Base-by-base conservation (phyloP, 2,888 invertebrate genomes). In the Hemaris fuciformis region DNA sequence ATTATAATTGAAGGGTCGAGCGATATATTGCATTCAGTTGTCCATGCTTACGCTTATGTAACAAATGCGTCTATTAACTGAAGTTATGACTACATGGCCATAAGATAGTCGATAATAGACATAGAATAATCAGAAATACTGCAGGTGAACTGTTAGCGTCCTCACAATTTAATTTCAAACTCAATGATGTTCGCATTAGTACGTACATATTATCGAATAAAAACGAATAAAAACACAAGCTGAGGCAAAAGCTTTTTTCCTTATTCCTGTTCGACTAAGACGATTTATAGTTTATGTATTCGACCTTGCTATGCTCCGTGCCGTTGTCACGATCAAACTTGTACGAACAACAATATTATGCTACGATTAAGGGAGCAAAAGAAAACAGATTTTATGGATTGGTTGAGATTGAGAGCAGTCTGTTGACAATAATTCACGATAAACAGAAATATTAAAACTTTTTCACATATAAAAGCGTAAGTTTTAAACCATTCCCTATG, bases 201-300 rank as follows among this genome's bases (percentile, higher is more conserved):
- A 31, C 2, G 15, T 48, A n/a, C n/a, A 57, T 22, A 25, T 25
- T 22, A 20, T 38, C 10, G 46, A 77, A 77, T 79, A 72, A 80
- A 83, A 80, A 83, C 82, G 80, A 85, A 85, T 80, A 78, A 76
- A 79, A 75, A 79, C 81, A 76, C 79, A 82, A 78, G 79, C 72
- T 80, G 73, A 74, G 76, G 80, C 76, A 80, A 78, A 81, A 76
- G 71, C 69, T 73, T 78, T 79, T 84, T 80, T 77, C 75, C 74
- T 77, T 77, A 81, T 83, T 84, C 83, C 79, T 79, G 73, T 76
- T 76, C 74, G 68, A 80, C 76, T 75, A 76, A 80, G 79, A 80
- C 80, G 78, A 87, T 88, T 88, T 87, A 87, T 85, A 78, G 84
- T 81, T 87, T 85, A 85, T 87, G 80, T 86, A 79, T 85, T 84